A percentile compares a stretch with the other conserved stretches of the same genome.
phyloP scores from a whole-genome alignment of 2,797 vertebrate genomes.

The Parauchenoglanis punctatus region DNA sequence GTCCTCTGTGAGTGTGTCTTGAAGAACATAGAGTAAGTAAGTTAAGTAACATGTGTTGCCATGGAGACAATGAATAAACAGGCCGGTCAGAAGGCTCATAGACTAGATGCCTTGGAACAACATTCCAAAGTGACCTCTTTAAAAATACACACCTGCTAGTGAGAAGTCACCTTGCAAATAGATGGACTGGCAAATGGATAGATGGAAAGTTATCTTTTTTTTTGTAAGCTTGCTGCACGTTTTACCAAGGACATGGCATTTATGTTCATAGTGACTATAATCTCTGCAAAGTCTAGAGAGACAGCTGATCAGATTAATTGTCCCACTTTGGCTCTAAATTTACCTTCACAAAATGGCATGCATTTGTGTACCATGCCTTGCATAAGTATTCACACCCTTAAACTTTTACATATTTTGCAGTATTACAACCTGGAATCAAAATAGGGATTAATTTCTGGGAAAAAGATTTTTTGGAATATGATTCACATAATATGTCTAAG shows the following conservation, averaged over 20 bases:
- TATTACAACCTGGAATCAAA: not conserved
- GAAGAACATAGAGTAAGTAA: too few species aligned
- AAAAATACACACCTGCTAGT: conserved; percentile 48
- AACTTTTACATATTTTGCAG: not conserved
- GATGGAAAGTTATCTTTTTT: not conserved
- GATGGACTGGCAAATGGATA: conserved; percentile 18
- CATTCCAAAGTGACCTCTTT: conserved; percentile 64
- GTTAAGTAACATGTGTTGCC: conserved; percentile 25
- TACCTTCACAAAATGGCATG: not conserved
- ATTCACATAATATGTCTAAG: not conserved
- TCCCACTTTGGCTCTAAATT: not conserved
- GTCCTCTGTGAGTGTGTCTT: not conserved
- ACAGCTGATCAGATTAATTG: conserved; percentile 22
- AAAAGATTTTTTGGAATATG: not conserved
- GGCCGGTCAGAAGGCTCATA: conserved; percentile 68
- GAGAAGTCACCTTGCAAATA: conserved; percentile 56
- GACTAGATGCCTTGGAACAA: conserved; percentile 81
- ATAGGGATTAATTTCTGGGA: not conserved
- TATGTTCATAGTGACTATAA: not conserved
- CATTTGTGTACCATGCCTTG: not conserved
- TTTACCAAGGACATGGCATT: not conserved
- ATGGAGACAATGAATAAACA: conserved; percentile 30
- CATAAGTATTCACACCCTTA: not conserved
- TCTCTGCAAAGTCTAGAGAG: conserved; percentile 8
- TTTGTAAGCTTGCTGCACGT: not conserved